Evolutionary conservation across 1,140 invertebrate genomes (phyloP), one percentile per base, ranked within the genome.

Genomic region (Lordiphosa clarofinis): DNA sequence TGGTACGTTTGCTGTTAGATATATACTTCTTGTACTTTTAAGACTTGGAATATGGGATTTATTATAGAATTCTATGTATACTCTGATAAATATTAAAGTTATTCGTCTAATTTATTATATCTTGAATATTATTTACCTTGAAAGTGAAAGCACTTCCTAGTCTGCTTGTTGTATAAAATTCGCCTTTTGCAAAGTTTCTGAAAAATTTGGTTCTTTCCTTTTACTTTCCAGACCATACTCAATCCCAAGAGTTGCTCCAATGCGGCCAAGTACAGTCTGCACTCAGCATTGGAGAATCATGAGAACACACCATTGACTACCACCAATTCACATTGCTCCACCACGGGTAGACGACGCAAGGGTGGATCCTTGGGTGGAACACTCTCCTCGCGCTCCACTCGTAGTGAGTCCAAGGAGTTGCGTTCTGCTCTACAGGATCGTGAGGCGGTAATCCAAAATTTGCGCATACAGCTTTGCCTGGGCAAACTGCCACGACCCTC

Each of bases 391-490:
- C 75, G 73, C 71, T 89, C 90, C 3, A 78, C 88, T 31, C 87
- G 88, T 62, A 90, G 91, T 46, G 86, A 89, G 59, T 89, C 95
- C 46, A 94, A 96, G 67, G 92, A 92, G 52, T 89, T 95, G 24
- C 91, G 94, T 19, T 92, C 93, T 12, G 94, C 94, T 1, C 87
- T 96, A 5, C 91, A 92, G 49, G 95, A 96, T 88, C 96, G 95
- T 65, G 95, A 96, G 78, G 93, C 94, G 35, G 92, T 95, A 36
- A 96, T 96, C 75, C 93, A 95, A 74, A 95, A 90, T 60, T 89
- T 93, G 52, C 87, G 89, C 49, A 90, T 90, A 13, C 90, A 90
- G 61, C 69, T 91, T 1, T 90, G 90, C 19, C 49, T 88, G 40
- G 87, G 86, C 15, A 89, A 88, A 24, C 38, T 88, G 42, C 87